Evolutionary conservation across 2,797 vertebrate genomes (phyloP).

Genomic region (Falco concolor): DNA sequence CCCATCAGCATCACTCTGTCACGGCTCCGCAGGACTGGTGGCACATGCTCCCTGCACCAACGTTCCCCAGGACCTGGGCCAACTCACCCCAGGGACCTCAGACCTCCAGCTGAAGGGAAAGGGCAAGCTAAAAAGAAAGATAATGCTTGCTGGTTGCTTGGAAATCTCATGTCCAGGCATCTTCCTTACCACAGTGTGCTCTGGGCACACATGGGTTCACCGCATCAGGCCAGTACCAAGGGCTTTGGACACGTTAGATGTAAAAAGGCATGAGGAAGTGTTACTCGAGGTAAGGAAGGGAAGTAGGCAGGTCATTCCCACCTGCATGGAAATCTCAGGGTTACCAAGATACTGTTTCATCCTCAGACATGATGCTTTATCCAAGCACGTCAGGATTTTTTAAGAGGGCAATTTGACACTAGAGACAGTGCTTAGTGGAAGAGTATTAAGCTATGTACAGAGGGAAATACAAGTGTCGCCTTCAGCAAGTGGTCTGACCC

Average conservation of each 20-base stretch:
- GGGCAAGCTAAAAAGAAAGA: background rate
- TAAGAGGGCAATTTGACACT: background rate
- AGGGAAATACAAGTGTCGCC: background rate
- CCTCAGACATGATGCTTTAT: background rate
- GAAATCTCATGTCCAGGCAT: background rate
- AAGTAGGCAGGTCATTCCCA: background rate
- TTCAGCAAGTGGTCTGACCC: background rate
- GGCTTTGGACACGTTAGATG: background rate
- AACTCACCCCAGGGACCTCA: background rate
- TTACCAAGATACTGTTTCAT: background rate
- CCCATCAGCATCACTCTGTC: background rate
- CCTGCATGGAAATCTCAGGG: background rate
- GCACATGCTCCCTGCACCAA: background rate
- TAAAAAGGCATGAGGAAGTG: background rate
- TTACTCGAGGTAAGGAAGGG: fast-evolving
- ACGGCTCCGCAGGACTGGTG: background rate
- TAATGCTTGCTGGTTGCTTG: background rate
- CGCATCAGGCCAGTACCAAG: fast-evolving
- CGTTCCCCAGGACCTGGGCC: background rate
- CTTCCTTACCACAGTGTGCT: background rate
- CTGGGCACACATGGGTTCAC: fast-evolving
- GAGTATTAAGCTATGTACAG: background rate
- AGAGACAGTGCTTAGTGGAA: background rate
- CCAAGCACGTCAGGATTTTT: background rate
- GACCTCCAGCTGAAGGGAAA: background rate